Evolutionary conservation across 2,797 vertebrate species (phyloP), one percentile per base, ranked within the genome.

Genomic region (Gymnopithys bicolor): DNA sequence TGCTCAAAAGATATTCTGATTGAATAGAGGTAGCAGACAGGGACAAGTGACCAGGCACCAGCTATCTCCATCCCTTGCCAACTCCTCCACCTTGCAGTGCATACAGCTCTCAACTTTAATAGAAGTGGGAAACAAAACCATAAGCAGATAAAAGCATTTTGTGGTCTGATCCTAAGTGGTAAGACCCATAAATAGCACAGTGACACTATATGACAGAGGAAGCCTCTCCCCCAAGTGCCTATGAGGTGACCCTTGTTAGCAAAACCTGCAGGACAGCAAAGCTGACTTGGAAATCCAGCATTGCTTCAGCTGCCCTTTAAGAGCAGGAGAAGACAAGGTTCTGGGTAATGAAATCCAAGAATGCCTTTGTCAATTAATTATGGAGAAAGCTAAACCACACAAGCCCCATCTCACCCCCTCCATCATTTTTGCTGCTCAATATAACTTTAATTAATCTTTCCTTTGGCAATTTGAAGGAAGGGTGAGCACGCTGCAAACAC

Each of bases 401-500:
- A 83, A 90, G 53, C 46, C 64, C 60, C 71, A 82, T 94, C 80
- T 87, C 81, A 90, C 68, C 75, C 58, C 55, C 83, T 94, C 77
- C 71, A 83, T 94, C 84, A 90, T 91, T 95, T 96, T 94, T 96
- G 89, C 86, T 93, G 96, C 96, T 95, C 96, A 90, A 78, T 96
- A 96, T 93, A 96, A 97, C 86, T 96, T 97, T 96, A 96, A 96
- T 96, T 96, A 96, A 96, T 95, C 95, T 92, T 95, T 87, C 93
- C 88, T 84, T 78, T 63, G 80, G 94, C 94, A 96, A 96, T 95
- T 96, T 96, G 94, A 96, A 94, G 96, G 95, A 95, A 97, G 94
- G 88, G 70, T 96, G 94, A 97, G 71, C 96, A 93, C 17, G 3
- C 90, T 73, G 84, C 93, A 92, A 94, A 94, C 89, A 95, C 91